These are phyloP conservation scores for Progne subis DNA, from an alignment of 2,113 vertebrate species.

Conservation along the genomic window DNA sequence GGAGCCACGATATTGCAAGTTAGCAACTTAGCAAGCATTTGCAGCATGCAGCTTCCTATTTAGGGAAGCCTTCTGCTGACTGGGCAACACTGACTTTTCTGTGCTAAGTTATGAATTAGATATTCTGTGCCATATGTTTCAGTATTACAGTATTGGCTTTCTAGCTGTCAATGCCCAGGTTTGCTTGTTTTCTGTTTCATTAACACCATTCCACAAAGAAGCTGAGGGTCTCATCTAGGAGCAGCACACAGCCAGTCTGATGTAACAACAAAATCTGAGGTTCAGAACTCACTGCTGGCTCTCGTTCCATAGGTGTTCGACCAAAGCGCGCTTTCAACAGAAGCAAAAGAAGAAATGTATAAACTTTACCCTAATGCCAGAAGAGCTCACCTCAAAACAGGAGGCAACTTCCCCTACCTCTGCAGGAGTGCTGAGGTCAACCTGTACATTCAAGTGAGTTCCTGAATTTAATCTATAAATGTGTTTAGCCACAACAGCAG, in stretches of 20 bases:
- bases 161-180: neutral
- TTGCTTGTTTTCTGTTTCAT: neutral
- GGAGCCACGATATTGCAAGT: neutral
- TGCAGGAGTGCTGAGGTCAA: slow-evolving; percentile 97
- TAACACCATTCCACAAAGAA: neutral
- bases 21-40: neutral
- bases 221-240: neutral
- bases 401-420: slow-evolving; percentile 96
- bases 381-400: slow-evolving; percentile 97
- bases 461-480: fast-evolving
- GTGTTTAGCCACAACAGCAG: neutral
- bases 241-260: neutral
- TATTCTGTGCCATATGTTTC: neutral
- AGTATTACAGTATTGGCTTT: neutral
- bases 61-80: neutral
- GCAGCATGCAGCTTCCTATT: neutral
- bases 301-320: slow-evolving; percentile 87
- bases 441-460: slow-evolving; percentile 90
- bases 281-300: neutral
- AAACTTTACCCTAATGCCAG: slow-evolving; percentile 94
- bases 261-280: neutral
- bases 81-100: neutral
- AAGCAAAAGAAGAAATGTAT: slow-evolving; percentile 99
- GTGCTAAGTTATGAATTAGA: neutral
- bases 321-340: slow-evolving; percentile 93